Percentiles rank a stretch among this genome's conserved stretches.
Evolutionary conservation across 2,888 invertebrate species (phyloP).

Genomic region (Leptinotarsa peninsularis): DNA sequence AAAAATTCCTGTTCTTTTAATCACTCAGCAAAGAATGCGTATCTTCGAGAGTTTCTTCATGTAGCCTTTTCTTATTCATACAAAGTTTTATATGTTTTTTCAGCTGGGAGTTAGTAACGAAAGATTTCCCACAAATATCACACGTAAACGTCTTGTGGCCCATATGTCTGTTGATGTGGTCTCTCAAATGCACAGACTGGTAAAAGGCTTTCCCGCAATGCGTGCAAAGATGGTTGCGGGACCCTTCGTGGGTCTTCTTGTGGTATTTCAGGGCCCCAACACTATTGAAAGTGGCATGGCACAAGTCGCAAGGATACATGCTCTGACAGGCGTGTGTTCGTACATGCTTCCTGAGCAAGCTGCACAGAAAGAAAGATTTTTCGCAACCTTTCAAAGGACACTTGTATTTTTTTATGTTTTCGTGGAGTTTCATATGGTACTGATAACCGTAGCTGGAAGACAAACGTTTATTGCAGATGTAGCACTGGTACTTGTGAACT

Average conservation of each 20-base stretch:
- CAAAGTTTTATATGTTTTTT: conserved; percentile 14
- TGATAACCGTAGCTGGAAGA: conserved; percentile 12
- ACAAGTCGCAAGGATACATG: conserved; percentile 6
- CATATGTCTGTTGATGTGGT: conserved; percentile 17
- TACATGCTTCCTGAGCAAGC: conserved; percentile 14
- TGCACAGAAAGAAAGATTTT: background rate
- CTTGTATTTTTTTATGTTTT: conserved; percentile 12
- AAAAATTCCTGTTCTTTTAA: too few relatives aligned
- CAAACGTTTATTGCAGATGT: conserved; percentile 16
- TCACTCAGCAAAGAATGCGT: too few relatives aligned
- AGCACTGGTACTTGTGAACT: conserved; percentile 21
- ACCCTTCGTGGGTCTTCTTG: conserved; percentile 17
- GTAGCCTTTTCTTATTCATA: background rate
- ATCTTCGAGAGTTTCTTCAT: background rate
- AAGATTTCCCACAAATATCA: conserved; percentile 16
- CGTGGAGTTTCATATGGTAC: conserved; percentile 19
- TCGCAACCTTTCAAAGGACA: conserved; percentile 20
- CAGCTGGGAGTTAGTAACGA: background rate
- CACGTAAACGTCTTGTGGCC: conserved; percentile 11
- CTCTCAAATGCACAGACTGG: conserved; percentile 18
- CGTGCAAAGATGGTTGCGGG: conserved; percentile 6
- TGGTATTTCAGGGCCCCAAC: conserved; percentile 1
- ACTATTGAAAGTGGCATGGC: background rate
- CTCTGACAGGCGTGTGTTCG: background rate
- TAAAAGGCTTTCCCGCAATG: conserved; percentile 18